Evolutionary conservation across 2,888 invertebrate species (phyloP).

Genomic region (Pseudolycoriella hygida): DNA sequence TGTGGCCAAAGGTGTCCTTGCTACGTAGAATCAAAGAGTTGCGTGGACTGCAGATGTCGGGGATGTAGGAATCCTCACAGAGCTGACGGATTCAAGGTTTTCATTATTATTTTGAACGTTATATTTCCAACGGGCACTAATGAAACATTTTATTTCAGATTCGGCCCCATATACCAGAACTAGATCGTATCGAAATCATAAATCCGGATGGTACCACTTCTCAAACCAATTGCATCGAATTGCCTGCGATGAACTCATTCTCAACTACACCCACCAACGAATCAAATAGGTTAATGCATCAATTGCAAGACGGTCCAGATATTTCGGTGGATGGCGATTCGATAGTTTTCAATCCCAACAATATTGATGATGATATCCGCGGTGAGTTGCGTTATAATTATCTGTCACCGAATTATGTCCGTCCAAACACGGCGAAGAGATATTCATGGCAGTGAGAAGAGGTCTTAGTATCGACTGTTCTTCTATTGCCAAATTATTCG

Average conservation of each 20-base stretch:
- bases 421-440: no score
- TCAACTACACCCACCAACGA: not conserved
- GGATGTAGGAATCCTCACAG: constrained; percentile 85
- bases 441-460: no score
- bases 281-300: not conserved
- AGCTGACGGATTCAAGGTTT: constrained; percentile 61
- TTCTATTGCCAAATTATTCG: no score
- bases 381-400: constrained; percentile 1
- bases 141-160: constrained; percentile 36
- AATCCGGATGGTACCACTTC: constrained; percentile 18
- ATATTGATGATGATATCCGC: constrained; percentile 5
- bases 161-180: constrained; percentile 46
- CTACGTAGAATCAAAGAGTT: constrained; percentile 79
- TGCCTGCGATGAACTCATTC: not conserved
- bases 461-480: no score
- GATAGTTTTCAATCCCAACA: constrained; percentile 3
- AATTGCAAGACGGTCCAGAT: not conserved
- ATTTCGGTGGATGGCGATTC: not conserved
- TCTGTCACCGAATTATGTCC: no score
- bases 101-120: constrained; percentile 7
- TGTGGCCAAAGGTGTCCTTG: constrained; percentile 90
- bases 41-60: constrained; percentile 77
- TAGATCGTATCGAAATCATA: constrained; percentile 40
- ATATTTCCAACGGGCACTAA: no score
- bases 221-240: constrained; percentile 6